Conservation (phyloP, 2,113 vertebrate genomes). For the Poeciliopsis prolifica region DNA sequence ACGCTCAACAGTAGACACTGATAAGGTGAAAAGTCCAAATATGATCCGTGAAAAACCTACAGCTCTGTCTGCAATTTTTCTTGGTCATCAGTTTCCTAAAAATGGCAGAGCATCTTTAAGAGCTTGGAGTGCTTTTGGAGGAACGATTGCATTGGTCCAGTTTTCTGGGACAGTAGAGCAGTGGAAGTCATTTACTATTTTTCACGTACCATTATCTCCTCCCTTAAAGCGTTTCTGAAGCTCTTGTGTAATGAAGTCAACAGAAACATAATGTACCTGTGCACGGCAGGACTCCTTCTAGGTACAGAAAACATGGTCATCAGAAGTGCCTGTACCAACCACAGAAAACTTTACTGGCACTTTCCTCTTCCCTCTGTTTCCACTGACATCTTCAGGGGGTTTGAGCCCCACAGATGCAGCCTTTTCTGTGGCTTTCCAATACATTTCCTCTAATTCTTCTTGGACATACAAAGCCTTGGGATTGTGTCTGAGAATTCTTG, state of each 20-base stretch:
- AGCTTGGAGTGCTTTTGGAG: background rate
- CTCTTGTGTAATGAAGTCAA: background rate
- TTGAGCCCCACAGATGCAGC: background rate
- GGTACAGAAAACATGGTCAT: too few relatives aligned
- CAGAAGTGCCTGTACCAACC: background rate
- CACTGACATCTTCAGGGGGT: background rate
- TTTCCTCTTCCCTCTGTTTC: background rate
- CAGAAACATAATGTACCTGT: background rate
- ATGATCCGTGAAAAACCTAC: background rate
- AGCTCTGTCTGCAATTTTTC: constrained; percentile 1
- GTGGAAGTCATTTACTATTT: constrained; percentile 9
- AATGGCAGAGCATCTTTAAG: background rate
- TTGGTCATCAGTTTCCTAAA: background rate
- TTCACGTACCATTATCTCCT: background rate
- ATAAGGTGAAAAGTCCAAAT: background rate
- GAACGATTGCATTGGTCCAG: background rate
- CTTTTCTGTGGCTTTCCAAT: background rate
- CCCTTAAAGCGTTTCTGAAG: background rate
- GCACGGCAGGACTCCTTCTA: background rate
- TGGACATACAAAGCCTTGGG: background rate
- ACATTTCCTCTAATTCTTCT: background rate
- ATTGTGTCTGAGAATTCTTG: background rate
- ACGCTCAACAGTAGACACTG: too few relatives aligned
- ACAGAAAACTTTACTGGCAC: background rate
- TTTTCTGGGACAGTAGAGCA: background rate